Conservation (phyloP, 2,113 vertebrate genomes). For the Elaphurus davidianus region DNA sequence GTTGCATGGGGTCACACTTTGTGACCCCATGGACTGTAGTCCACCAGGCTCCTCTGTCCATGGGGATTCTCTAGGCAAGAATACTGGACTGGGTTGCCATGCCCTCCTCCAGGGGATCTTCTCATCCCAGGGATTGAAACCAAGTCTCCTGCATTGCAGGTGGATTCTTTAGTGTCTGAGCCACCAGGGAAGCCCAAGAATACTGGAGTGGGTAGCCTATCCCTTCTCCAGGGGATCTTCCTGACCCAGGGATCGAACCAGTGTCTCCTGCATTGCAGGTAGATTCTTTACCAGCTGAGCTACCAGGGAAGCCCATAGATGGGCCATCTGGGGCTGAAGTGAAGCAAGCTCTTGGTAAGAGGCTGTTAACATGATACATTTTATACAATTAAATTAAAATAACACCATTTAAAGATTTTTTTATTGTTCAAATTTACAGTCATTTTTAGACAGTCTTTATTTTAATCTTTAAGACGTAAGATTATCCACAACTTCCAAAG, state of each 20-base stretch:
- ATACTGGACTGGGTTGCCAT: neutral
- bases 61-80: neutral
- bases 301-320: neutral
- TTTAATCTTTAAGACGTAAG: conserved; percentile 25
- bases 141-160: neutral
- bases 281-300: neutral
- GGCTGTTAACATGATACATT: neutral
- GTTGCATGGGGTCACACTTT: neutral
- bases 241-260: neutral
- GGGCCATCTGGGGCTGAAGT: neutral
- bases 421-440: conserved; percentile 2
- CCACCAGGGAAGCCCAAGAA: neutral
- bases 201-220: neutral
- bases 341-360: conserved; percentile 12
- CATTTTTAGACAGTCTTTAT: neutral
- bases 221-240: neutral
- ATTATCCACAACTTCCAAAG: conserved; percentile 27
- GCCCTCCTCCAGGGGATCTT: neutral
- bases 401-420: neutral
- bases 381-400: conserved; percentile 22
- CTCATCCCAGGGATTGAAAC: neutral
- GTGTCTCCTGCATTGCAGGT: neutral
- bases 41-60: neutral
- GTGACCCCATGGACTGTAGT: neutral
- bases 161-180: neutral